phyloP scores from a whole-genome alignment of 2,113 vertebrate genomes.

The Gopherus evgoodei region DNA sequence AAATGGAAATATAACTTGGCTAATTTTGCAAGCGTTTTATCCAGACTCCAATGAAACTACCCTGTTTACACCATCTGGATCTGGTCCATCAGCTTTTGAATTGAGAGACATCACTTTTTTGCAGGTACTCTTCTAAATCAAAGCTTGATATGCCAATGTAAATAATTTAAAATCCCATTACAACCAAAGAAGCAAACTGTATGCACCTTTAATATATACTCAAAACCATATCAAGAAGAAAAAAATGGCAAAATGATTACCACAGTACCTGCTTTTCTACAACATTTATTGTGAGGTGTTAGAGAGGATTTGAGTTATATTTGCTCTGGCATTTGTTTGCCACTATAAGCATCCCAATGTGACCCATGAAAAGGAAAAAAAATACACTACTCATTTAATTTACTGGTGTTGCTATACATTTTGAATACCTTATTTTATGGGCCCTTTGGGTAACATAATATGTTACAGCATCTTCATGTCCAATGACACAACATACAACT shows the following conservation, averaged over 20 bases:
- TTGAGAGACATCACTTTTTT: not conserved
- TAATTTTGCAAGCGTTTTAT: not conserved
- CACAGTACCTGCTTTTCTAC: not conserved
- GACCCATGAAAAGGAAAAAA: not conserved
- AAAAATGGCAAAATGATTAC: not conserved
- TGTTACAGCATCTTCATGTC: not conserved
- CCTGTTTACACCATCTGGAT: not conserved
- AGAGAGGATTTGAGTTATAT: not conserved
- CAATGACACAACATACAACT: not conserved
- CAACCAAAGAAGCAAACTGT: not conserved
- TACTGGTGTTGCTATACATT: not conserved
- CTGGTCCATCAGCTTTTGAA: not conserved
- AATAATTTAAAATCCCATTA: not conserved
- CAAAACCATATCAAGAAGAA: not conserved
- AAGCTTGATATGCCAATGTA: not conserved
- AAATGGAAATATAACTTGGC: not conserved
- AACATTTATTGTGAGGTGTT: not conserved
- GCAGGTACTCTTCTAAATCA: not conserved
- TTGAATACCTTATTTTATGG: conserved; percentile 30
- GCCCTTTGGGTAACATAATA: not conserved
- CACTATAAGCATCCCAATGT: conserved; percentile 8
- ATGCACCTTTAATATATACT: not conserved
- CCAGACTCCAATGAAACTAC: not conserved
- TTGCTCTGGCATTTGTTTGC: conserved; percentile 16
- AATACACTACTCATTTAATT: conserved; percentile 30